Evolutionary conservation across 2,888 invertebrate genomes (phyloP).

Genomic region (Cryptocheilus praepositus): DNA sequence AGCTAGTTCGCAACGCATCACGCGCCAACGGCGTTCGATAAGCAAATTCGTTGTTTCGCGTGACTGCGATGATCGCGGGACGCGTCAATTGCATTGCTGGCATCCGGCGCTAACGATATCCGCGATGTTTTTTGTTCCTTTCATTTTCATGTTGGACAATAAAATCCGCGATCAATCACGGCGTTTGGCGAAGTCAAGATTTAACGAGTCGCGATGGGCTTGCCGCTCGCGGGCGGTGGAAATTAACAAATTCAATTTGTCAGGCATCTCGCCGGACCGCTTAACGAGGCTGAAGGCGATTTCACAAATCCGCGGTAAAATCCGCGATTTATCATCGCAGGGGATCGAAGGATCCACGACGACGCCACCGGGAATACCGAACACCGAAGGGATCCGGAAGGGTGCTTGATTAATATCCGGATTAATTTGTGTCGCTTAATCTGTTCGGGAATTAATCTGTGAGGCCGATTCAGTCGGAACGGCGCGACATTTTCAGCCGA

Average conservation of each 20-base stretch:
- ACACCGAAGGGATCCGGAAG: conserved; percentile 16
- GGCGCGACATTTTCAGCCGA: background rate
- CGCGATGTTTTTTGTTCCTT: no score
- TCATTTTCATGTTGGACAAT: no score
- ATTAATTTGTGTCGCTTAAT: conserved; percentile 56
- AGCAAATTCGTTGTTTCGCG: no score
- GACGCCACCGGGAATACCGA: conserved; percentile 16
- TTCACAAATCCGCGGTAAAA: conserved; percentile 36
- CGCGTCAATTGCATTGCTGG: no score
- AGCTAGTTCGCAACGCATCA: no score
- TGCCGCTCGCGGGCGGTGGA: conserved; percentile 10
- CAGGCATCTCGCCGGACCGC: conserved; percentile 24
- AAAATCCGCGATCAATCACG: no score
- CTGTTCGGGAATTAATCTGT: conserved; percentile 42
- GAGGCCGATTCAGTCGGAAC: background rate
- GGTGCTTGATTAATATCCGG: conserved; percentile 60
- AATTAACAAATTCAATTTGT: conserved; percentile 23
- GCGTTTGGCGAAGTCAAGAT: no score
- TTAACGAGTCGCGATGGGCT: background rate
- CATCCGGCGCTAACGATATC: no score
- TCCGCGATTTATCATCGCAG: conserved; percentile 54
- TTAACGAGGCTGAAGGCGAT: conserved; percentile 23
- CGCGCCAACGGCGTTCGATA: no score
- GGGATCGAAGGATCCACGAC: conserved; percentile 21
- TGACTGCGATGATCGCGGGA: no score